A percentile compares a stretch with the other conserved stretches of the same genome.
These are phyloP conservation scores for Marronus borbonicus DNA, from an alignment of 2,888 invertebrate genomes.

Conservation along the genomic window DNA sequence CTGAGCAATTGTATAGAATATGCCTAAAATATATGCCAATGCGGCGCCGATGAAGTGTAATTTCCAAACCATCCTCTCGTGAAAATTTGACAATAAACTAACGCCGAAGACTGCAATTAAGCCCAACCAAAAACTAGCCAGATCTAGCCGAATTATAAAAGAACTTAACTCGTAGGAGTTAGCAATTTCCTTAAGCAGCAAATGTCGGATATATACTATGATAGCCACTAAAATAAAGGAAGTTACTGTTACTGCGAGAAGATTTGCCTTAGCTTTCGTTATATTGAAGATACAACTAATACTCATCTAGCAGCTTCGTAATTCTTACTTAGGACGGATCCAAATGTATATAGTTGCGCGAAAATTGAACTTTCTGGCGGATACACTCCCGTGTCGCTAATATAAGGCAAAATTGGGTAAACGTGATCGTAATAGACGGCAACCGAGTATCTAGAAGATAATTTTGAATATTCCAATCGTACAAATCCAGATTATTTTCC, in stretches of 20 bases:
- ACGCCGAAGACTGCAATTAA: conserved; percentile 53
- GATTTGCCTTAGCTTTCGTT: too few relatives aligned
- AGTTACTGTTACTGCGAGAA: not conserved
- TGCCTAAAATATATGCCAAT: conserved; percentile 53
- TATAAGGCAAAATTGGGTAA: conserved; percentile 79
- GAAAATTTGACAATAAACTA: conserved; percentile 55
- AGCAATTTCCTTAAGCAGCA: conserved; percentile 51
- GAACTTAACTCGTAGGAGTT: not conserved
- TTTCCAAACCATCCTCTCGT: conserved; percentile 51
- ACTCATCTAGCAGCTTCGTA: too few relatives aligned
- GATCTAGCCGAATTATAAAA: not conserved
- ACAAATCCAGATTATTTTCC: not conserved
- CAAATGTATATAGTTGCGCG: conserved; percentile 79
- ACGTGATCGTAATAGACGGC: conserved; percentile 77
- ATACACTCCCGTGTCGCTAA: conserved; percentile 80
- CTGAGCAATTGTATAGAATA: conserved; percentile 46
- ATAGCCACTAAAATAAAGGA: conserved; percentile 51
- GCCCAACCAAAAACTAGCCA: conserved; percentile 51
- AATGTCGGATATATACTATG: conserved; percentile 51
- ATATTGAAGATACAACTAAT: too few relatives aligned
- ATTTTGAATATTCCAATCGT: conserved; percentile 63
- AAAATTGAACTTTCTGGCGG: conserved; percentile 85
- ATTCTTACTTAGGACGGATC: conserved; percentile 55
- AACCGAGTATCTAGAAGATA: conserved; percentile 72
- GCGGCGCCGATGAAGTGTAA: conserved; percentile 55